Conservation (phyloP, 2,888 invertebrate species). For the Drosophila helvetica region DNA sequence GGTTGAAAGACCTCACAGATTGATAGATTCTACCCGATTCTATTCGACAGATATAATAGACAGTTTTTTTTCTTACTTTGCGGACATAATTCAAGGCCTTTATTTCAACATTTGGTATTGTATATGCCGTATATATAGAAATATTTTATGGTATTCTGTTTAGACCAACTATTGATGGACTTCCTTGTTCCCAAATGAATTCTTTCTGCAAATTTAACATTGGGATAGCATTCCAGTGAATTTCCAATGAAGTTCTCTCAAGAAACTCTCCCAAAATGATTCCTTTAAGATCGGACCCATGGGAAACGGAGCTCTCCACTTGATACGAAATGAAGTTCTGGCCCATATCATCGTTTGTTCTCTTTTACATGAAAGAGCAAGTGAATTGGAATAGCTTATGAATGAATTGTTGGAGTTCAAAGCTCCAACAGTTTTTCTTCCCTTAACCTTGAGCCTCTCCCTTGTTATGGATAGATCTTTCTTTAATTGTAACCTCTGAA, state of each 20-base stretch:
- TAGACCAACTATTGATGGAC: conserved; percentile 22
- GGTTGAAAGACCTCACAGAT: background rate
- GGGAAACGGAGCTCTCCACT: background rate
- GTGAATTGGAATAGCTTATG: background rate
- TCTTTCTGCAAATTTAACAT: too few relatives aligned
- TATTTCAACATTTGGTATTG: too few relatives aligned
- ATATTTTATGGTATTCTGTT: too few relatives aligned
- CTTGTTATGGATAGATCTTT: background rate
- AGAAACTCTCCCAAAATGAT: background rate
- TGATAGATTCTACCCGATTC: background rate
- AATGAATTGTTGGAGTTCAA: background rate
- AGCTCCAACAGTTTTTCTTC: background rate
- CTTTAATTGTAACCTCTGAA: background rate
- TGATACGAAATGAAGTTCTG: background rate
- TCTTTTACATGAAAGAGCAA: background rate
- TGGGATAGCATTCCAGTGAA: too few relatives aligned
- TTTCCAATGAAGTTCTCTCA: too few relatives aligned
- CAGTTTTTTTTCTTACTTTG: background rate
- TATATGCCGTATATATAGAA: too few relatives aligned
- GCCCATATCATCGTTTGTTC: background rate
- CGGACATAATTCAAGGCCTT: conserved; percentile 13
- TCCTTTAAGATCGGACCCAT: background rate
- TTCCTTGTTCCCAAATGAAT: background rate
- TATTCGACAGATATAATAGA: background rate
- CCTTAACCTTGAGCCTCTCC: background rate